phyloP scores from a whole-genome alignment of 1,140 invertebrate genomes.

The Drosophila nebulosa region DNA sequence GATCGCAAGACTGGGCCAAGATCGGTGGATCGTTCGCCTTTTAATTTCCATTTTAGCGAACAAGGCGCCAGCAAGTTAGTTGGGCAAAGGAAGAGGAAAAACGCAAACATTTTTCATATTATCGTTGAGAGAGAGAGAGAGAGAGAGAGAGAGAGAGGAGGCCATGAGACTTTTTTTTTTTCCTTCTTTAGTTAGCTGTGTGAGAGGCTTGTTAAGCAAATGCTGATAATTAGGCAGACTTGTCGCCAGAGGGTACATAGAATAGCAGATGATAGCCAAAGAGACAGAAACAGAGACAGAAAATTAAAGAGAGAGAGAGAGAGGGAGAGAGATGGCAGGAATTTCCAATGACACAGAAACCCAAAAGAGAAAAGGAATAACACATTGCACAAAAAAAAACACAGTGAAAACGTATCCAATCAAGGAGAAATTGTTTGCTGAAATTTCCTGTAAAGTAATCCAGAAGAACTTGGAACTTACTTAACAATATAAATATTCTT shows the following conservation, averaged over 20 bases:
- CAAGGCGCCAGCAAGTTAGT: slow-evolving; percentile 27
- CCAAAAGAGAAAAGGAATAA: neutral
- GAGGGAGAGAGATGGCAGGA: neutral
- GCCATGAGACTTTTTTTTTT: neutral
- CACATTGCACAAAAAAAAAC: neutral
- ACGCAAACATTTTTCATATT: slow-evolving; percentile 43
- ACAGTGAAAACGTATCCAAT: too few species aligned
- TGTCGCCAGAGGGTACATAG: neutral
- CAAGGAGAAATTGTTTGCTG: neutral
- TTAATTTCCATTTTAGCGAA: slow-evolving; percentile 41
- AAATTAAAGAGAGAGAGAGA: neutral
- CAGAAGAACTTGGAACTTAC: too few species aligned
- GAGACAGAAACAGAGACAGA: slow-evolving; percentile 2
- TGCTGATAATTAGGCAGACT: slow-evolving; percentile 41
- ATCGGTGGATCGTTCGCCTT: slow-evolving; percentile 16
- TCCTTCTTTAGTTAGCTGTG: neutral
- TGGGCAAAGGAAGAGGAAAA: slow-evolving; percentile 22
- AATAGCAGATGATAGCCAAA: neutral
- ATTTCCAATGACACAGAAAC: neutral
- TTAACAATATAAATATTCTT: too few species aligned
- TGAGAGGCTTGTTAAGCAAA: slow-evolving; percentile 49
- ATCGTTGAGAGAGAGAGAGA: slow-evolving; percentile 5
- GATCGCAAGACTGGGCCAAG: neutral
- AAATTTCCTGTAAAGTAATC: neutral
- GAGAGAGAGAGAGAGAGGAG: too few species aligned